phyloP scores from a whole-genome alignment of 2,888 invertebrate genomes.

The Sicus ferrugineus region DNA sequence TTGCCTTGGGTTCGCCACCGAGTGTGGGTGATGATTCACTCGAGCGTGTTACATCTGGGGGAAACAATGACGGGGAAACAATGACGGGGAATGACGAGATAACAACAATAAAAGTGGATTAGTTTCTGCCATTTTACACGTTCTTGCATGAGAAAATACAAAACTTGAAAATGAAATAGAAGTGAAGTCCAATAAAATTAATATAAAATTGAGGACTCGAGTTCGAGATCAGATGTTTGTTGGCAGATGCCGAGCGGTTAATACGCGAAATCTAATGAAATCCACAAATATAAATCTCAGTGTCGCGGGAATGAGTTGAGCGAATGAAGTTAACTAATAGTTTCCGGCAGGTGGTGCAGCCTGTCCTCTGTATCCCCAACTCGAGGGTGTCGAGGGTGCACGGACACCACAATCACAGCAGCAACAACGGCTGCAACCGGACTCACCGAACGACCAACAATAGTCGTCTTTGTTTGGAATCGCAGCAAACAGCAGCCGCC shows the following conservation, averaged over 20 bases:
- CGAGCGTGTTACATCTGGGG: neutral
- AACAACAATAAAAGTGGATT: neutral
- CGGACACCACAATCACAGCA: neutral
- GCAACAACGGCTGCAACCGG: neutral
- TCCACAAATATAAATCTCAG: too few relatives aligned
- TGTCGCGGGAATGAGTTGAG: too few relatives aligned
- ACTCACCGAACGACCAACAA: neutral
- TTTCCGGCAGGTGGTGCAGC: slow-evolving; percentile 1
- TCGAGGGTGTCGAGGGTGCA: neutral
- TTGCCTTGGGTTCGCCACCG: neutral
- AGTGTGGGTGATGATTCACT: neutral
- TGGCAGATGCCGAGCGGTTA: too few relatives aligned
- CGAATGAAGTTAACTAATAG: too few relatives aligned
- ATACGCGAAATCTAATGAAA: too few relatives aligned
- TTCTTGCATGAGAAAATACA: too few relatives aligned
- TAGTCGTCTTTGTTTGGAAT: neutral
- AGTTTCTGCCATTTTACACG: too few relatives aligned
- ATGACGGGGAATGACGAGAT: neutral
- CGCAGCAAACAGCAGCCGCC: neutral
- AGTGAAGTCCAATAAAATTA: too few relatives aligned
- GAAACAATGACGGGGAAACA: neutral
- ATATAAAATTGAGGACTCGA: too few relatives aligned
- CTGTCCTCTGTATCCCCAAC: neutral
- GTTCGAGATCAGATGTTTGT: too few relatives aligned
- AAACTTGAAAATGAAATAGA: too few relatives aligned